Evolutionary conservation across 2,797 vertebrate genomes (phyloP), one percentile per base, ranked within the genome.

Genomic region (Protonibea diacanthus): DNA sequence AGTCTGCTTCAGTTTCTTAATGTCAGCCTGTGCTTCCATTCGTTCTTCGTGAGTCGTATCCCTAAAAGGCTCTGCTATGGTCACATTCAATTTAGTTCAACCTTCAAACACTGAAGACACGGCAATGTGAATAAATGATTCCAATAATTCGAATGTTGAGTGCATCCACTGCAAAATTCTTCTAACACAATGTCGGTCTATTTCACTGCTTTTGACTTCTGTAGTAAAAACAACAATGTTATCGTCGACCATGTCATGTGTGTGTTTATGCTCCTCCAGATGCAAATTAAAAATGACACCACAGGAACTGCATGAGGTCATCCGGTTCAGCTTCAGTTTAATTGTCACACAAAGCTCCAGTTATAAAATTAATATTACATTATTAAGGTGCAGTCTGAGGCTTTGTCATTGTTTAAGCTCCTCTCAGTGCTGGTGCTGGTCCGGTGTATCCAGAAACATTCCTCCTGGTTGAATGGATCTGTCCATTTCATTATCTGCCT

Each of bases 51-150:
- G 68, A 82, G 72, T 45, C 3, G 5, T 20, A 29, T 62, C 68
- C 61, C 57, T 75, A 68, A 80, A 82, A 82, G 64, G 27, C 40
- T 52, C 47, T n/a, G 29, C 21, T 10, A 56, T 63, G 76, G 76
- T 82, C 85, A 82, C 88, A 84, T 84, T 83, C 77, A 48, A 70
- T 84, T 79, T 62, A 77, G 62, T 79, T 81, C 85, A 86, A 82
- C 84, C 75, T 84, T 84, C 69, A 84, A 74, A 78, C 67, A 60
- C 14, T 72, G 27, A 71, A 62, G 66, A 78, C 63, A 77, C 13
- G 59, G 64, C 69, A 52, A 55, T 65, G 61, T 61, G 53, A 82
- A 80, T 75, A 71, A 61, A 81, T 52, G 20, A 56, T 62, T 76
- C 44, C 13, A 72, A 13, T 49, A 14, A 21, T 15, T 48, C 18